Conservation (phyloP, 1,140 invertebrate species). For the Lethrus apterus region DNA sequence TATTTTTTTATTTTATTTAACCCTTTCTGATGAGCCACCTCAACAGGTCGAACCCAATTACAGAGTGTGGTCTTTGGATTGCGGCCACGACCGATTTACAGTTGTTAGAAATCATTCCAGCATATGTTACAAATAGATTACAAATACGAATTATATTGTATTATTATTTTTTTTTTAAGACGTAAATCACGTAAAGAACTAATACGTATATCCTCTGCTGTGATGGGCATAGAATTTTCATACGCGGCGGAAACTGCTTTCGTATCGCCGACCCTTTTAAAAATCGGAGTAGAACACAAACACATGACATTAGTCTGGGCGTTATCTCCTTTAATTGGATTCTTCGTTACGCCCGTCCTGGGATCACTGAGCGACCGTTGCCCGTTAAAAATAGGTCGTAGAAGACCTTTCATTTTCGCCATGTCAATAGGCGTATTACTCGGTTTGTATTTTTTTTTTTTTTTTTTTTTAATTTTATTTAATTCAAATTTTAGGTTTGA, state of each 20-base stretch:
- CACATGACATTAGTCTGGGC: slow-evolving; percentile 96
- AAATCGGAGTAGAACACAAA: slow-evolving; percentile 83
- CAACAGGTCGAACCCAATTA: too few relatives aligned
- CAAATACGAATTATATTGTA: too few relatives aligned
- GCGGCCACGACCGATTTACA: too few relatives aligned
- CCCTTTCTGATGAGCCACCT: too few relatives aligned
- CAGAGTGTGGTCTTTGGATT: too few relatives aligned
- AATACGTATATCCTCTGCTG: slow-evolving; percentile 81
- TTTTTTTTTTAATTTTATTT: slow-evolving; percentile 8
- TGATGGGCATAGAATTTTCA: slow-evolving; percentile 96
- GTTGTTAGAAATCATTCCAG: too few relatives aligned
- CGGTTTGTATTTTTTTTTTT: slow-evolving; percentile 47
- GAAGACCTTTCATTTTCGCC: slow-evolving; percentile 85
- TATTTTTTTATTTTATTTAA: too few relatives aligned
- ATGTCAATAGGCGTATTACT: slow-evolving; percentile 83
- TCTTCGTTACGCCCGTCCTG: slow-evolving; percentile 86
- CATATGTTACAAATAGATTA: too few relatives aligned
- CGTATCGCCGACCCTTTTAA: slow-evolving; percentile 87
- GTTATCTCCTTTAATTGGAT: slow-evolving; percentile 82
- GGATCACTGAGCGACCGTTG: slow-evolving; percentile 90
- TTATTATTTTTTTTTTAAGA: slow-evolving; percentile 50
- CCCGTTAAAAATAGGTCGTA: slow-evolving; percentile 65
- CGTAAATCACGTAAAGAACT: slow-evolving; percentile 76
- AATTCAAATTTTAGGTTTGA: slow-evolving; percentile 53
- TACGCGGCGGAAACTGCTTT: slow-evolving; percentile 96